phyloP scores from a whole-genome alignment of 2,888 invertebrate species.

The Brachynemurus nebulosus region DNA sequence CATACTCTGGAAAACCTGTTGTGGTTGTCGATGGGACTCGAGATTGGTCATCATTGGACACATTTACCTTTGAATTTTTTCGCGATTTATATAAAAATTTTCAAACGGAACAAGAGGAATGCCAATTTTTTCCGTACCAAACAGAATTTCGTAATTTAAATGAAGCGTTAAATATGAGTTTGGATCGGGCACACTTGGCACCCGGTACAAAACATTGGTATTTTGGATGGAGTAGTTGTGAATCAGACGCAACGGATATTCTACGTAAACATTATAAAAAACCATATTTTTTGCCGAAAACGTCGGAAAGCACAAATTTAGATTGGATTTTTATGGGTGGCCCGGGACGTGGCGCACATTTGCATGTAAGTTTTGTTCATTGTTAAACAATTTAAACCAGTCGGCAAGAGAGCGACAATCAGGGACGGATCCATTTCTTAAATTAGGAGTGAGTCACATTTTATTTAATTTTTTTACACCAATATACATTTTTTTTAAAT shows the following conservation, averaged over 20 bases:
- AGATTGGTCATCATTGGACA: slow-evolving; percentile 64
- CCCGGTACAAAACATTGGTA: slow-evolving; percentile 39
- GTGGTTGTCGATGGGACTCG: slow-evolving; percentile 69
- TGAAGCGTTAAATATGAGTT: slow-evolving; percentile 73
- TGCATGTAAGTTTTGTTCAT: slow-evolving; percentile 62
- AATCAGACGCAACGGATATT: slow-evolving; percentile 61
- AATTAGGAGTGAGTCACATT: no score
- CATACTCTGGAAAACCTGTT: slow-evolving; percentile 66
- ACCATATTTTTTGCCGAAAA: slow-evolving; percentile 79
- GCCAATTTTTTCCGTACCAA: slow-evolving; percentile 90
- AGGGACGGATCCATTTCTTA: no score
- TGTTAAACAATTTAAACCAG: background rate
- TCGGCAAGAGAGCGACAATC: background rate
- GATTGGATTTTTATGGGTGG: slow-evolving; percentile 98
- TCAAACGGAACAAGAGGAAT: slow-evolving; percentile 37
- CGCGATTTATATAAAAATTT: slow-evolving; percentile 54
- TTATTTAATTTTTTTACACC: no score
- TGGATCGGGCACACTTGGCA: slow-evolving; percentile 32
- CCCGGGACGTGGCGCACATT: slow-evolving; percentile 84
- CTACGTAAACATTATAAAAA: slow-evolving; percentile 64
- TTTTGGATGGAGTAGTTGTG: slow-evolving; percentile 86
- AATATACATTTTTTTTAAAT: no score
- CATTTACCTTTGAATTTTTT: slow-evolving; percentile 62
- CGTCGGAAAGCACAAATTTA: slow-evolving; percentile 76
- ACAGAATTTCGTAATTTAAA: slow-evolving; percentile 65